These are phyloP conservation scores for Catocala fraxini DNA, from an alignment of 2,888 invertebrate genomes.

Conservation along the genomic window DNA sequence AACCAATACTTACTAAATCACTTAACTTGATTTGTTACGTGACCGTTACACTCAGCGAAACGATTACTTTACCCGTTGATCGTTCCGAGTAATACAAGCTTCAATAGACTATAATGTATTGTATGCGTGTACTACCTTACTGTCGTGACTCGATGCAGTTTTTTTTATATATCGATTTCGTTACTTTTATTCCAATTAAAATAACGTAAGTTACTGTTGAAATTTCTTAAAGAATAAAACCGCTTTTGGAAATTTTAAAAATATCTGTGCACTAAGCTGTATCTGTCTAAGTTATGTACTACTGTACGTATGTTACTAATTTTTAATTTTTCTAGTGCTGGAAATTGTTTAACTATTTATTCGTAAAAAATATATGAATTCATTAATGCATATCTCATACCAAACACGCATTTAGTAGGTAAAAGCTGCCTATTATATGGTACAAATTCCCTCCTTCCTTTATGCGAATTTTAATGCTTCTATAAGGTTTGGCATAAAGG, in stretches of 20 bases:
- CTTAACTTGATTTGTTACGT: conserved; percentile 15
- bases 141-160: conserved; percentile 16
- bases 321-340: no score
- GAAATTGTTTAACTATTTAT: no score
- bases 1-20: conserved; percentile 12
- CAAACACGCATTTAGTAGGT: background rate
- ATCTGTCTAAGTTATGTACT: no score
- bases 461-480: background rate
- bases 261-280: no score
- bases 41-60: conserved; percentile 1
- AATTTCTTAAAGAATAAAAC: background rate
- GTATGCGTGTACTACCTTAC: conserved; percentile 2
- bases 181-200: no score
- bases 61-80: conserved; percentile 4
- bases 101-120: background rate
- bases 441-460: conserved; percentile 6
- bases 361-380: background rate
- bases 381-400: background rate
- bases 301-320: no score
- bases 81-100: conserved; percentile 4
- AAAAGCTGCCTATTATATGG: conserved; percentile 25
- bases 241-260: no score
- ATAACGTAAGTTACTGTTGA: no score
- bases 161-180: conserved; percentile 10
- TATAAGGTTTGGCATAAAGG: conserved; percentile 14